Evolutionary conservation across 2,888 invertebrate species (phyloP).

Genomic region (Prosapia bicincta): DNA sequence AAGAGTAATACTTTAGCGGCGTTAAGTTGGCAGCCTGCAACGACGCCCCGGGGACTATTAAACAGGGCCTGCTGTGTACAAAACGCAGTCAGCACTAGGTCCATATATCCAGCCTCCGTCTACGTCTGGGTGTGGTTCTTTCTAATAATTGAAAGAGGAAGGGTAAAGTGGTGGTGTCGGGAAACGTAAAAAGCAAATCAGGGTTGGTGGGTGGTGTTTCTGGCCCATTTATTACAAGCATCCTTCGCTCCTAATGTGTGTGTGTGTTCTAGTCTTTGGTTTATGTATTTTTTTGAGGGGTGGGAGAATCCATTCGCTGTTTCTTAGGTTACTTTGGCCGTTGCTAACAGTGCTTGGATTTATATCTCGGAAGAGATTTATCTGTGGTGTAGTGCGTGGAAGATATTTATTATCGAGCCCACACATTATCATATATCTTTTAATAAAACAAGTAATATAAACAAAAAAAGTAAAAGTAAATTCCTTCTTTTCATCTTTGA

Average conservation of each 20-base stretch:
- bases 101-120: not conserved
- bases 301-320: not conserved
- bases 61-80: not conserved
- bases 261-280: not conserved
- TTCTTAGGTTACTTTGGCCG: not conserved
- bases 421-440: no score
- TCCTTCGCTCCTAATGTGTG: not conserved
- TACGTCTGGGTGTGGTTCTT: not conserved
- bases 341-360: no score
- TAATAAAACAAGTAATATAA: no score
- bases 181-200: slow-evolving; percentile 2
- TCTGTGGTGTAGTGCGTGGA: no score
- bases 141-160: not conserved
- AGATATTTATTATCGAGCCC: no score
- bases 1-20: not conserved
- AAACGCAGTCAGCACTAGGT: not conserved
- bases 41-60: not conserved
- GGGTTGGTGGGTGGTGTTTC: not conserved
- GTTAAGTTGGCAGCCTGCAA: not conserved
- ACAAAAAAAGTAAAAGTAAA: no score
- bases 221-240: not conserved
- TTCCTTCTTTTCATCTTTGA: no score
- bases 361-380: no score
- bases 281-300: not conserved
- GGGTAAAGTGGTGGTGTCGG: not conserved